Evolutionary conservation across 2,888 invertebrate species (phyloP).

Genomic region (Brachyopa scutellaris): DNA sequence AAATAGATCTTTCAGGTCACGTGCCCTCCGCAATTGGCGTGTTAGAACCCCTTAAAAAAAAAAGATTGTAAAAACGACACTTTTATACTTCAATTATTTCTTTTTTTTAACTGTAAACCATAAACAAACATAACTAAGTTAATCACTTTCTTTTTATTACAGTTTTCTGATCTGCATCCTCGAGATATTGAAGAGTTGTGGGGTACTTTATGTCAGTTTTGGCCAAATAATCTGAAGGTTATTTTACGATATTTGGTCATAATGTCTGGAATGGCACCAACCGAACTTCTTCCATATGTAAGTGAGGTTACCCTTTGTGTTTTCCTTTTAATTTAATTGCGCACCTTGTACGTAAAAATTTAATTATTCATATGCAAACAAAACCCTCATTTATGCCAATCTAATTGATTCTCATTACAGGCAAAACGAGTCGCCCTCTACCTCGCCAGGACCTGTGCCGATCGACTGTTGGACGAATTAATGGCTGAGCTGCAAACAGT

Average conservation of each 20-base stretch:
- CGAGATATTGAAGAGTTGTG: slow-evolving; percentile 98
- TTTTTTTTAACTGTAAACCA: no score
- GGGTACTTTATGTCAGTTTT: slow-evolving; percentile 97
- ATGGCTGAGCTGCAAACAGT: slow-evolving; percentile 98
- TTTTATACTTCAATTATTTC: not conserved
- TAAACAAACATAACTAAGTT: no score
- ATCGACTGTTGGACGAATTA: slow-evolving; percentile 96
- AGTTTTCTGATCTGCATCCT: slow-evolving; percentile 98
- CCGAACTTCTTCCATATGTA: slow-evolving; percentile 94
- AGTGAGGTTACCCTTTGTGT: slow-evolving; percentile 83
- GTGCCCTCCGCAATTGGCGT: no score
- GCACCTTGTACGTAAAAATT: not conserved
- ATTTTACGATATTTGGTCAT: slow-evolving; percentile 98
- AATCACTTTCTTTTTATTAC: slow-evolving; percentile 76
- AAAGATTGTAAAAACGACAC: no score
- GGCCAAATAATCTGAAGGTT: slow-evolving; percentile 98
- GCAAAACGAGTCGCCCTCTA: slow-evolving; percentile 97
- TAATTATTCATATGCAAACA: not conserved
- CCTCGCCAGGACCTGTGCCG: slow-evolving; percentile 94
- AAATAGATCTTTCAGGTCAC: no score
- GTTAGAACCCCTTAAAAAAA: no score
- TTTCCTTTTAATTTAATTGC: not conserved
- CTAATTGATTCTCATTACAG: slow-evolving; percentile 82
- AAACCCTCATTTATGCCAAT: not conserved
- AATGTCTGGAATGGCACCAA: slow-evolving; percentile 98